Conservation (phyloP, 2,797 vertebrate genomes). For the Carduelis carduelis region DNA sequence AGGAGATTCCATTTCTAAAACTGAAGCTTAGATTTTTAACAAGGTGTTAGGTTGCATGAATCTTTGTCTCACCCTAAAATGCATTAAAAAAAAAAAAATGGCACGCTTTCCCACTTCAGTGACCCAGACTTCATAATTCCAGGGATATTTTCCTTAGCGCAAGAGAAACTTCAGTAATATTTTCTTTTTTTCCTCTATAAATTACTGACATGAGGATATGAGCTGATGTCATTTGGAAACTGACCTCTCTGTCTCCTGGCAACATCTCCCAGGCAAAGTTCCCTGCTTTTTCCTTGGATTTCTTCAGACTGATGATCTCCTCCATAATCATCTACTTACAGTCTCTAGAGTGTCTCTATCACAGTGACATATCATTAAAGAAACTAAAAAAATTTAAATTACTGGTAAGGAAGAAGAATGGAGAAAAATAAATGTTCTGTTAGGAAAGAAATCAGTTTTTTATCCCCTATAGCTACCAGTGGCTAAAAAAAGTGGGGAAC, state of each 20-base stretch:
- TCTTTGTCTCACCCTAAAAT: background rate
- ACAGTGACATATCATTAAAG: background rate
- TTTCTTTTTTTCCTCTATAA: background rate
- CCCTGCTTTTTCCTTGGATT: background rate
- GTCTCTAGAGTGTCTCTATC: background rate
- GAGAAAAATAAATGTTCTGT: background rate
- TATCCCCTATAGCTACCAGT: background rate
- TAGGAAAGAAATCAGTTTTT: background rate
- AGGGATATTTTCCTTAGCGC: background rate
- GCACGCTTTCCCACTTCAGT: background rate
- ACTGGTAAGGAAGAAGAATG: background rate
- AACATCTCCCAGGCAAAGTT: background rate
- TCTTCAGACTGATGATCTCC: background rate
- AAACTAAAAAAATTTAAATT: background rate
- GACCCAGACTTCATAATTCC: background rate
- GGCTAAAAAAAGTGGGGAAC: background rate
- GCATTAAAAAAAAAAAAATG: background rate
- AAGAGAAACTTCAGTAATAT: background rate
- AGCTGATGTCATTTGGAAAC: background rate
- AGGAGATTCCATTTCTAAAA: background rate
- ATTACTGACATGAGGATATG: background rate
- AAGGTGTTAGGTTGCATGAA: background rate
- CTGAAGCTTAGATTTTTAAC: background rate
- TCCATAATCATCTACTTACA: background rate
- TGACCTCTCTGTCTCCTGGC: background rate